Evolutionary conservation across 2,113 vertebrate species (phyloP), one percentile per base, ranked within the genome.

Genomic region (Pelvicachromis taeniatus): DNA sequence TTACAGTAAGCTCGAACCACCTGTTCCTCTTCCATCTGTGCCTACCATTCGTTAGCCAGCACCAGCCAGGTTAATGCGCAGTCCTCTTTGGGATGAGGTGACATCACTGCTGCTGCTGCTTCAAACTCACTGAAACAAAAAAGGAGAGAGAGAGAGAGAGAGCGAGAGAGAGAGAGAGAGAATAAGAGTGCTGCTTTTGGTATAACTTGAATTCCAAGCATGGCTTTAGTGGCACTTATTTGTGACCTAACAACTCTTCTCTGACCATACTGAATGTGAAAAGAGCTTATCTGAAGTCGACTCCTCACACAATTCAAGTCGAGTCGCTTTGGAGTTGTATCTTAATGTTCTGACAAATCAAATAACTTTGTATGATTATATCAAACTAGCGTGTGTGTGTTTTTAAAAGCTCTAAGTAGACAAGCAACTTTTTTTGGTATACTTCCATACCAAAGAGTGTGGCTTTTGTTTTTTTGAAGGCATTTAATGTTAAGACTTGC

Each of bases 281-380:
- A 95, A 93, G 87, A 93, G 97, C 96, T 95, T 95, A 95, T 96
- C 97, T 95, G 95, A 96, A 96, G 96, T 96, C 96, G 96, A 96
- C 96, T 93, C 96, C 96, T 95, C 0, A 95, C 91, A 85, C 87
- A 88, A 80, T 86, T 97, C 91, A 96, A 93, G 95, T 94, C 89
- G 92, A 92, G 95, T 96, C 95, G 90, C 93, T 96, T 96, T 95
- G 85, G 91, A 86, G 92, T 89, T 78, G 85, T 87, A 81, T 91
- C 88, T 88, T 91, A 97, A 97, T 97, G 97, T 97, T 96, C 97
- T 97, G 97, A 98, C 97, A 97, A 98, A 98, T 99, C 97, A 96
- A 92, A 90, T 91, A 77, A 91, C 90, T 96, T 97, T 97, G 95
- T 97, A 92, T 95, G 95, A 93, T 95, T 96, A 96, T 96, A 96